Base-by-base conservation (phyloP, 2,113 vertebrate species). In the Indicator indicator region DNA sequence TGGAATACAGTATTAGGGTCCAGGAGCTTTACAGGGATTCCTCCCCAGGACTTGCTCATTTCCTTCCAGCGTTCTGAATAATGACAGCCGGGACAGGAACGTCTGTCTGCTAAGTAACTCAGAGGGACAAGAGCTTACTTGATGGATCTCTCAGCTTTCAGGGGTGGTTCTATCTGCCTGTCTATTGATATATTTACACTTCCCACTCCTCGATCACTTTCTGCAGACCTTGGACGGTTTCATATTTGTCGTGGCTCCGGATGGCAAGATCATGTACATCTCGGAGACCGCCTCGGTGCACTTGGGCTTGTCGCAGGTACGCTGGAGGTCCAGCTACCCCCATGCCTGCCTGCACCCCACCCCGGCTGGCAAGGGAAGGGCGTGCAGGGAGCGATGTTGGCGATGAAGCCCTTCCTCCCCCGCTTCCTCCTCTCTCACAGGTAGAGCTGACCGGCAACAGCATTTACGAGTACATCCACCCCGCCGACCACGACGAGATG, bases 221-320 rank as follows among this genome's bases (percentile, higher is more conserved):
- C 96, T 92, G 32, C 86, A 99, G 99, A 99, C 99, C 2, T 95
- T 99, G 96, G 99, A 99, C 28, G 99, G 99, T 89, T 99, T 99
- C 96, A 99, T 99, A 95, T 99, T 99, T 54, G 99, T 99, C 52
- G 99, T 99, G n/a, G 99, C 99, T 81, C 99, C 99, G 6, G 99
- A 99, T 78, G 99, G 99, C 46, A 99, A 99, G 97, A 99, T 99
- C 92, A 99, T 99, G 99, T 99, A 99, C 97, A 99, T 99, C 93
- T 99, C 99, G 5, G 99, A 99, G 96, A 99, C 99, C 0, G 99
- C 99, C 8, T 99, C 99, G 1, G 99, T 99, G 72, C 99, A 99
- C 92, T 95, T 99, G 97, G 99, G 99, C 80, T 98, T 99, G 96
- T 99, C 99, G 56, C 99, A 99, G 99, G 99, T 99, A 98, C 32